Conservation (phyloP, 2,888 invertebrate genomes). For the Halictus ligatus region DNA sequence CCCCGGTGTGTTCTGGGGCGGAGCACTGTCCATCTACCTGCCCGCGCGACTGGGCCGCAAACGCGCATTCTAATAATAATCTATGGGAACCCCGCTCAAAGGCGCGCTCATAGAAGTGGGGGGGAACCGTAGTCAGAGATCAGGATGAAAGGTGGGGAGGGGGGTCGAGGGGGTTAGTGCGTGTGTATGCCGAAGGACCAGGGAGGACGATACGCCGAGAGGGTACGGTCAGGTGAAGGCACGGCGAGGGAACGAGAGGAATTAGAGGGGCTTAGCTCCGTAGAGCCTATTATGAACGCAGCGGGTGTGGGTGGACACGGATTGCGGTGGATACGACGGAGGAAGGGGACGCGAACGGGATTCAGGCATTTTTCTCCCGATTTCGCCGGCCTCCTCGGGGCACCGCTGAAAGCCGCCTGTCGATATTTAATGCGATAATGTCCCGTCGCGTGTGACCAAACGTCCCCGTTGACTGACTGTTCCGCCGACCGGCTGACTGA, state of each 20-base stretch:
- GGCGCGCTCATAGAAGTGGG: constrained; percentile 58
- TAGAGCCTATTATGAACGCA: constrained; percentile 81
- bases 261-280: constrained; percentile 78
- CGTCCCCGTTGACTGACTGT: constrained; percentile 72
- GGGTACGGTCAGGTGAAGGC: constrained; percentile 39
- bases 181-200: constrained; percentile 29
- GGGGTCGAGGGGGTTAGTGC: neutral
- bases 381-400: constrained; percentile 64
- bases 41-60: constrained; percentile 74
- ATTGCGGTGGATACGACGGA: constrained; percentile 62
- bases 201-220: constrained; percentile 21
- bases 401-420: constrained; percentile 80
- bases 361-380: constrained; percentile 76
- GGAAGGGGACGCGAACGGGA: constrained; percentile 57
- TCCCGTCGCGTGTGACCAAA: constrained; percentile 80
- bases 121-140: constrained; percentile 39
- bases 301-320: constrained; percentile 77
- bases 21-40: constrained; percentile 82
- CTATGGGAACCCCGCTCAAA: constrained; percentile 80
- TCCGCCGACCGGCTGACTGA: constrained; percentile 70
- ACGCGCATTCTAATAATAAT: constrained; percentile 83
- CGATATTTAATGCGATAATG: constrained; percentile 83
- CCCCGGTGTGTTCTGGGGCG: constrained; percentile 71
- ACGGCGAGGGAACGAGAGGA: constrained; percentile 71
- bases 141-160: neutral